phyloP scores from a whole-genome alignment of 2,113 vertebrate genomes.

The Passer montanus region DNA sequence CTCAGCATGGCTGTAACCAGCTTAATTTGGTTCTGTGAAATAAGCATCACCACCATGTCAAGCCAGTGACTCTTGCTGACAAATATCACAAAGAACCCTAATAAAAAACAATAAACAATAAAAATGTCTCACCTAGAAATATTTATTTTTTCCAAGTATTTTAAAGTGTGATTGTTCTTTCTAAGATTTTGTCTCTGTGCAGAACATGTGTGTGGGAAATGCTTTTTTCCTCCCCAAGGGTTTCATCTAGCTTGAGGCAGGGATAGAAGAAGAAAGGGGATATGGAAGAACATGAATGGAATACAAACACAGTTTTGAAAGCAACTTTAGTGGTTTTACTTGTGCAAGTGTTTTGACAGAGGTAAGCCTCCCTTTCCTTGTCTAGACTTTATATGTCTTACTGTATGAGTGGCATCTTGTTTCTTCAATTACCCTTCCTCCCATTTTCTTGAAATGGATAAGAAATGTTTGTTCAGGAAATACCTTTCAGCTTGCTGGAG shows the following conservation, averaged over 20 bases:
- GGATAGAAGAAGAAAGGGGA: not conserved
- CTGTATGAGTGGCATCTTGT: not conserved
- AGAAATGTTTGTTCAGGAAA: not conserved
- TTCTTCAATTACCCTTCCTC: not conserved
- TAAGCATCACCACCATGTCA: not conserved
- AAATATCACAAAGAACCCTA: not conserved
- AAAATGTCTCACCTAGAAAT: not conserved
- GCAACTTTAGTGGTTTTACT: not conserved
- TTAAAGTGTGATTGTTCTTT: slow-evolving; percentile 1
- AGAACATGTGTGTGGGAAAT: not conserved
- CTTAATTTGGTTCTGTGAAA: slow-evolving; percentile 24
- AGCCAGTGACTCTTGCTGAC: not conserved
- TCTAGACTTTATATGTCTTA: not conserved
- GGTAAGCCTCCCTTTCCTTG: not conserved
- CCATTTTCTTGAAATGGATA: not conserved
- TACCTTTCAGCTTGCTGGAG: not conserved
- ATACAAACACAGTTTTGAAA: not conserved
- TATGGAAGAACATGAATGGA: not conserved
- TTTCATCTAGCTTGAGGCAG: not conserved
- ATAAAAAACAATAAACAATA: not conserved
- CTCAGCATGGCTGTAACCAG: not conserved
- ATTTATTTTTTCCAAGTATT: not conserved
- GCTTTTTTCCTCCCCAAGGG: rapidly evolving
- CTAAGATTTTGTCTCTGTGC: not conserved
- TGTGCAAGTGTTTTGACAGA: not conserved